Evolutionary conservation across 1,140 invertebrate genomes (phyloP).

Genomic region (Thereuonema tuberculata): DNA sequence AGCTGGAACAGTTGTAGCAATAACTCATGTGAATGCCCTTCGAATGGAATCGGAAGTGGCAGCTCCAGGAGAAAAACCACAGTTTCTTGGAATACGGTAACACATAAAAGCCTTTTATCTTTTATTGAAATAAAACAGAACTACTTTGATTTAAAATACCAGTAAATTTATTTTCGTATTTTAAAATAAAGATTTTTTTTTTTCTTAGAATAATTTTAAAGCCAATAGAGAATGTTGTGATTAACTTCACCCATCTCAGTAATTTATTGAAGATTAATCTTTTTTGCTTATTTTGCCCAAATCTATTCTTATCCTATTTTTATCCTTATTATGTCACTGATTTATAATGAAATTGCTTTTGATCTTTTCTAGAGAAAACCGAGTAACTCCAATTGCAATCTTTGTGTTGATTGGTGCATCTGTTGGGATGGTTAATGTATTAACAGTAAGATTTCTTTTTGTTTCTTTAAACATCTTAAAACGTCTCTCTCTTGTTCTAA

Average conservation of each 20-base stretch:
- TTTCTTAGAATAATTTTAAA: too few species aligned
- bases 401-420: constrained; percentile 89
- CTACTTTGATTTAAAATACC: neutral
- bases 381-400: constrained; percentile 86
- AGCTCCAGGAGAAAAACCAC: constrained; percentile 94
- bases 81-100: constrained; percentile 78
- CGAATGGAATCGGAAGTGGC: constrained; percentile 92
- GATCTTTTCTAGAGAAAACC: constrained; percentile 59
- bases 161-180: neutral
- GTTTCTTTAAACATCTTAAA: too few species aligned
- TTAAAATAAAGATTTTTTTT: too few species aligned
- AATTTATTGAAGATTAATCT: too few species aligned
- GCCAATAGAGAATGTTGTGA: too few species aligned
- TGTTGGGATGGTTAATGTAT: constrained; percentile 75
- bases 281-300: too few species aligned
- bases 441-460: constrained; percentile 45
- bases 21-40: constrained; percentile 95
- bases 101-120: neutral
- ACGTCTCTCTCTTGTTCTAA: too few species aligned
- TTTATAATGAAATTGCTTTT: neutral
- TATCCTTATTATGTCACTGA: too few species aligned
- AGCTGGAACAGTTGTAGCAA: constrained; percentile 92
- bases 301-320: too few species aligned
- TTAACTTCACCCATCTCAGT: too few species aligned
- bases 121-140: neutral